phyloP scores from a whole-genome alignment of 1,140 invertebrate species.

The Drosophila neocordata region DNA sequence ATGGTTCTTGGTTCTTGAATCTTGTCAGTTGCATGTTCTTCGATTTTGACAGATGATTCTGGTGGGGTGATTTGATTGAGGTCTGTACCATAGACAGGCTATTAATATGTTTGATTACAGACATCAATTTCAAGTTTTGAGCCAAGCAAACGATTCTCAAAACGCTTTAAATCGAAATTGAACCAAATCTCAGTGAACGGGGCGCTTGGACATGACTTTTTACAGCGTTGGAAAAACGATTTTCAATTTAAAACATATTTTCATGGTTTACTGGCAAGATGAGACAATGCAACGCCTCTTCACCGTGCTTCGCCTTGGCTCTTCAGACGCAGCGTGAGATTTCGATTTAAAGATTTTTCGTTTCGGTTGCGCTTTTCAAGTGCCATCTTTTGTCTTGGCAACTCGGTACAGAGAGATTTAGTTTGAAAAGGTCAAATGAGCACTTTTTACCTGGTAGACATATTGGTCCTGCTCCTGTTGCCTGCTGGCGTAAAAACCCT shows the following conservation, averaged over 20 bases:
- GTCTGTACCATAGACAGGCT: slow-evolving; percentile 55
- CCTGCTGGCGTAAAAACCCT: slow-evolving; percentile 58
- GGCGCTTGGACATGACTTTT: slow-evolving; percentile 43
- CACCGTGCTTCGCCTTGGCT: slow-evolving; percentile 47
- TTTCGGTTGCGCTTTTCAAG: slow-evolving; percentile 62
- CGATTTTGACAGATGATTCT: slow-evolving; percentile 79
- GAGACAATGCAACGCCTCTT: slow-evolving; percentile 73
- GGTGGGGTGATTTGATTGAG: slow-evolving; percentile 56
- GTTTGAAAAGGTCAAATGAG: slow-evolving; percentile 43
- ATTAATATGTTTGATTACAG: slow-evolving; percentile 80
- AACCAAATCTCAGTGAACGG: slow-evolving; percentile 2
- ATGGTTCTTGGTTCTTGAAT: slow-evolving; percentile 21
- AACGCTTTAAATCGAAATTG: neutral
- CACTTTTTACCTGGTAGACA: slow-evolving; percentile 53
- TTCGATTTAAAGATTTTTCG: slow-evolving; percentile 1
- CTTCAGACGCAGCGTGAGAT: slow-evolving; percentile 67
- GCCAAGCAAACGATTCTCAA: slow-evolving; percentile 18
- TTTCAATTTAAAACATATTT: slow-evolving; percentile 76
- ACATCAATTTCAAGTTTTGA: slow-evolving; percentile 55
- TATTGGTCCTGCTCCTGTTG: slow-evolving; percentile 48
- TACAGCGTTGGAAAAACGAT: slow-evolving; percentile 42
- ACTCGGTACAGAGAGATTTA: slow-evolving; percentile 35
- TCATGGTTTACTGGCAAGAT: slow-evolving; percentile 46
- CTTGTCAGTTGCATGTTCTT: slow-evolving; percentile 75
- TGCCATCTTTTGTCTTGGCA: slow-evolving; percentile 48